Evolutionary conservation across 64 coral and sea anemone species (phyloP).

Genomic region (Dendrophyllia cribrosa): DNA sequence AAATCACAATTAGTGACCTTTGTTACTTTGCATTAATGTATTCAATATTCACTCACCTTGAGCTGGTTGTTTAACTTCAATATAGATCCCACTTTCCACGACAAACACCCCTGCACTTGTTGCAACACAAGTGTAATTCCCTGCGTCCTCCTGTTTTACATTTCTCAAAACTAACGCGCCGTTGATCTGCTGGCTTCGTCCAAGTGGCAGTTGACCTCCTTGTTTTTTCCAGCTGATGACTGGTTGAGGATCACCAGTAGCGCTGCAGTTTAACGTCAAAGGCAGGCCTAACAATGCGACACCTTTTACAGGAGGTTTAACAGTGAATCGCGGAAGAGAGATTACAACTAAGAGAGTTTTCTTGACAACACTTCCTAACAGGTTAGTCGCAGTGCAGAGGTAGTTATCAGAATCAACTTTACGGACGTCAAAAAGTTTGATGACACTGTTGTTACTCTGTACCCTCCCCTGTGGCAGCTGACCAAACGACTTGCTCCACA

Average conservation of each 20-base stretch:
- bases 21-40: too few species aligned
- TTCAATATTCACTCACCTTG: too few species aligned
- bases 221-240: too few species aligned
- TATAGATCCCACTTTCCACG: too few species aligned
- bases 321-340: background rate
- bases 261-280: constrained; percentile 34
- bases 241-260: constrained; percentile 45
- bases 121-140: too few species aligned
- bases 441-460: background rate
- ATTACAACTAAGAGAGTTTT: constrained; percentile 1
- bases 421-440: background rate
- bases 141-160: too few species aligned
- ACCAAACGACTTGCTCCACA: constrained; percentile 43
- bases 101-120: too few species aligned
- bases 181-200: too few species aligned
- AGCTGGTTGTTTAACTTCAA: too few species aligned
- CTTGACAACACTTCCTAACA: constrained; percentile 4
- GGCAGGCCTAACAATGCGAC: background rate
- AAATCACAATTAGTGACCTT: too few species aligned
- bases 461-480: constrained; percentile 17
- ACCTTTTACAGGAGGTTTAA: background rate
- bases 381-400: constrained; percentile 34
- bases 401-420: constrained; percentile 42
- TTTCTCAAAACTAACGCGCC: too few species aligned
- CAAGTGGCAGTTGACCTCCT: too few species aligned